These are phyloP conservation scores for Hiodon tergisus DNA, from an alignment of 2,113 vertebrate species.

Conservation along the genomic window DNA sequence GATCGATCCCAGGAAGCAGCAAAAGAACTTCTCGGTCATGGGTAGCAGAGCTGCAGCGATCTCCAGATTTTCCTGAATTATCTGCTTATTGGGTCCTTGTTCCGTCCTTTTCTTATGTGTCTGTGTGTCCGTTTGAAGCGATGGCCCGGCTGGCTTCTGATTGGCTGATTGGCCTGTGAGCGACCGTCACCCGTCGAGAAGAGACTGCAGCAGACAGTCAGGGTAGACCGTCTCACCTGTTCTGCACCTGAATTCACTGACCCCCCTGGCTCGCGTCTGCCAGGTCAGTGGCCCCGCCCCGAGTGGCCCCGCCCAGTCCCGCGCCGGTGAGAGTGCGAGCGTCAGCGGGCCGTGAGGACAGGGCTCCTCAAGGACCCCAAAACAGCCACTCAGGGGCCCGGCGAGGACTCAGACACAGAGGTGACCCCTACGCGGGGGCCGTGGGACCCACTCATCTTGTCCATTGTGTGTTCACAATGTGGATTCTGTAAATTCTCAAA, in stretches of 20 bases:
- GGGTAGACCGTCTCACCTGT: too few relatives aligned
- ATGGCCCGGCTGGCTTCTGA: not conserved
- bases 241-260: too few relatives aligned
- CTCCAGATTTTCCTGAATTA: too few relatives aligned
- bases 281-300: too few relatives aligned
- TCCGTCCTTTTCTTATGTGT: not conserved
- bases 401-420: not conserved
- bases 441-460: conserved; percentile 36
- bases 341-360: too few relatives aligned
- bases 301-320: too few relatives aligned
- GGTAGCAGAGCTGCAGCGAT: too few relatives aligned
- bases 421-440: conserved; percentile 24
- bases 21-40: too few relatives aligned
- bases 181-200: not conserved
- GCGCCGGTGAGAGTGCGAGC: too few relatives aligned
- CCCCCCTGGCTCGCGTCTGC: too few relatives aligned
- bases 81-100: not conserved
- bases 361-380: not conserved
- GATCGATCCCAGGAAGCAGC: too few relatives aligned
- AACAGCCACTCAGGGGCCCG: not conserved
- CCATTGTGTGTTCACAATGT: conserved; percentile 42
- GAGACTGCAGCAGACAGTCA: too few relatives aligned
- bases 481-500: conserved; percentile 40
- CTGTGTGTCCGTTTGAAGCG: not conserved
- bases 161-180: not conserved